These are phyloP conservation scores for Poecile atricapillus DNA, from an alignment of 2,113 vertebrate species.

Conservation along the genomic window DNA sequence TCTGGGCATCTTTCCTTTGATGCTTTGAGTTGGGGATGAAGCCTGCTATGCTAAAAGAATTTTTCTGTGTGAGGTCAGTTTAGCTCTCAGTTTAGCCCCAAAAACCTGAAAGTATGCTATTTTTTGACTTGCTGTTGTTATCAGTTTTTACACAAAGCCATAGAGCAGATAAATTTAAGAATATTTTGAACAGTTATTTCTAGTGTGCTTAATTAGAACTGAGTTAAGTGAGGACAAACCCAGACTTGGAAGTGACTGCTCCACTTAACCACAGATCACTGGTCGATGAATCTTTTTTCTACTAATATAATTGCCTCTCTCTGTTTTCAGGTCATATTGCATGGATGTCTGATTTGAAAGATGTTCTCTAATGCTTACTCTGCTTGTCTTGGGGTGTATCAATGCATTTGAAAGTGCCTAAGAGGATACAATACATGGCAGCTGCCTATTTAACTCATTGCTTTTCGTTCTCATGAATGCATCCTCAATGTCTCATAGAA, in stretches of 20 bases:
- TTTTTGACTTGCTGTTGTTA: background rate
- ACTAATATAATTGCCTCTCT: background rate
- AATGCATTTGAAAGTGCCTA: background rate
- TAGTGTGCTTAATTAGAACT: slow-evolving; percentile 5
- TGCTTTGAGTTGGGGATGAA: background rate
- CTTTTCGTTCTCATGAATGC: background rate
- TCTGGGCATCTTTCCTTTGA: background rate
- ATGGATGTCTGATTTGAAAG: background rate
- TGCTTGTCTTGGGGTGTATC: background rate
- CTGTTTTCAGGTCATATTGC: background rate
- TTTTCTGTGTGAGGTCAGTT: background rate
- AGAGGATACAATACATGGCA: background rate
- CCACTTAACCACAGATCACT: background rate
- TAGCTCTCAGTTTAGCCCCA: background rate
- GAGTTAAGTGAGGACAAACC: slow-evolving; percentile 15
- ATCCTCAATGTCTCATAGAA: background rate
- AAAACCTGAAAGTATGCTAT: background rate
- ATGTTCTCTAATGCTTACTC: background rate
- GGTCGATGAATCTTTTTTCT: background rate
- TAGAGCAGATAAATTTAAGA: background rate
- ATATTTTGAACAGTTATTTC: slow-evolving; percentile 21
- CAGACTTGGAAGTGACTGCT: background rate
- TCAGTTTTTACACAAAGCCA: background rate
- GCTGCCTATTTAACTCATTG: background rate
- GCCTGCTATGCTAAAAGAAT: background rate